Evolutionary conservation across 2,797 vertebrate genomes (phyloP), one percentile per base, ranked within the genome.

Genomic region (Mus spretus): DNA sequence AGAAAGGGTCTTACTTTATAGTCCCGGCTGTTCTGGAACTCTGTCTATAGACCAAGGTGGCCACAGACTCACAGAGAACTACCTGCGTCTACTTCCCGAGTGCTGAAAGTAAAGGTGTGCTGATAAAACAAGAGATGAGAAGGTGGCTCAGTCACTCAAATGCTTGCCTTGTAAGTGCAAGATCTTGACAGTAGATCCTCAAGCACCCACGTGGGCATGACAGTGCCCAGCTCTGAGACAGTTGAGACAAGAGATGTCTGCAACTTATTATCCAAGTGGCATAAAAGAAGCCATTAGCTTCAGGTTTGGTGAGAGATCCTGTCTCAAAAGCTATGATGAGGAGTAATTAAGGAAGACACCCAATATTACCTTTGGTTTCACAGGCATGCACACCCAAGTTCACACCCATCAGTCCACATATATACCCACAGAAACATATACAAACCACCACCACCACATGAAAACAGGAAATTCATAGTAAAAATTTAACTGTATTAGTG

Each of bases 401-500:
- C 63, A 5, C 7, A 70, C 31, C 63, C 9, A 8, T 24, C 63
- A 86, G 47, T 31, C 15, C 13, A 53, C 63, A 67, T 14, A 40
- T 34, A 34, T 7, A 85, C 3, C 19, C 34, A 86, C n/a, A 22
- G 3, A 28, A 86, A 53, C 12, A 70, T 40, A 11, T 67, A 40
- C 34, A 37, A 2, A 40, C 37, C 26, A 9, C 37, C 4, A 72
- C 84, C 20, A 10, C 14, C 34, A 40, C 20, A 11, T 77, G 24
- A 37, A 72, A 72, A 67, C 26, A 37, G 9, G 53, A 50, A 53
- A 8, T 53, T 53, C 40, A 88, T 47, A 72, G 34, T 50, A 53
- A 95, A 94, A 63, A 28, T 70, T 80, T 75, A 80, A 84, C 40
- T 65, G 15, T 91, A 89, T 93, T 72, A 82, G 83, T 81, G 57